Percentiles rank a stretch among this genome's conserved stretches.
phyloP scores from a whole-genome alignment of 2,888 invertebrate species.

The Epirrhoe alternata region DNA sequence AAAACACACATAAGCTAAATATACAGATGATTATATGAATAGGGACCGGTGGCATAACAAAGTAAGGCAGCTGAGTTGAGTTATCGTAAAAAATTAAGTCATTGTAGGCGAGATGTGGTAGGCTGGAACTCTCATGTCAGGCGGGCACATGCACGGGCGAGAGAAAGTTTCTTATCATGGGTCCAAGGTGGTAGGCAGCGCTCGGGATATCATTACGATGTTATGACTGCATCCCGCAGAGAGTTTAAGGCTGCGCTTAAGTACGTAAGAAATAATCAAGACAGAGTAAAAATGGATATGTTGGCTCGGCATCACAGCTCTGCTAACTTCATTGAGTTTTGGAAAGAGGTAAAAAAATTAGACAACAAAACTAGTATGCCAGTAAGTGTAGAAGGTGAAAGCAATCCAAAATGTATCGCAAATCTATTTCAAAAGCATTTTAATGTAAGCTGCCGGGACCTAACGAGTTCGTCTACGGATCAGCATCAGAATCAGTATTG shows the following conservation, averaged over 20 bases:
- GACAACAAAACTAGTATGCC: not conserved
- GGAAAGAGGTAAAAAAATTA: not conserved
- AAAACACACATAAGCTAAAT: slow-evolving; percentile 35
- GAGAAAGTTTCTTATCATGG: too few species aligned
- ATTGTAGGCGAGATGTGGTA: too few species aligned
- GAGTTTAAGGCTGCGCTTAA: not conserved
- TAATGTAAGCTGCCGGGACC: too few species aligned
- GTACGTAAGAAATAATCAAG: not conserved
- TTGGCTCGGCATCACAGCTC: not conserved
- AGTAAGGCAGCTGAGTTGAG: too few species aligned
- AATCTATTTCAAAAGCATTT: too few species aligned
- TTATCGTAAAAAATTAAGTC: too few species aligned
- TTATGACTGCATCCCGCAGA: not conserved
- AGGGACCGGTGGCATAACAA: slow-evolving; percentile 15
- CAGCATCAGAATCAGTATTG: too few species aligned
- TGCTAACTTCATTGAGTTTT: not conserved
- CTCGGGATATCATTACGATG: not conserved
- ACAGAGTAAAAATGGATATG: not conserved
- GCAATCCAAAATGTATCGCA: not conserved
- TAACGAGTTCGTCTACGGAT: too few species aligned
- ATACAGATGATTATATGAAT: slow-evolving; percentile 23
- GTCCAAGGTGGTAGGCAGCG: too few species aligned
- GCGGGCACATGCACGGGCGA: too few species aligned
- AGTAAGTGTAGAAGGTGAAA: not conserved
- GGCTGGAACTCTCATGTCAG: too few species aligned